These are phyloP conservation scores for Tauraco erythrolophus DNA, from an alignment of 2,113 vertebrate species.

Conservation along the genomic window DNA sequence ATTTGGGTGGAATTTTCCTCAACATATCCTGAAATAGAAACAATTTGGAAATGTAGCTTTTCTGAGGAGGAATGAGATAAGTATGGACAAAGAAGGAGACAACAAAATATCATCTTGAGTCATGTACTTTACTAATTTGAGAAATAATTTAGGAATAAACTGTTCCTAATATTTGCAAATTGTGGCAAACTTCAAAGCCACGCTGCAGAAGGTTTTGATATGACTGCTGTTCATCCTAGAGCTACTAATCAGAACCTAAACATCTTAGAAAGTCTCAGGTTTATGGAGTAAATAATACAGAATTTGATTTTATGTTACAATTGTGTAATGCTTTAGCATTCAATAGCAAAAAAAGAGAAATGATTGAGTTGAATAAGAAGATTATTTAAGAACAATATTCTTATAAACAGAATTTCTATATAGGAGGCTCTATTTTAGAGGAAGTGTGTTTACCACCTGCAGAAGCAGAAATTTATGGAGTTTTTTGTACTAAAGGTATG, in stretches of 20 bases:
- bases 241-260: not conserved
- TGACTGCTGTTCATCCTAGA: not conserved
- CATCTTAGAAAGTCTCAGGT: not conserved
- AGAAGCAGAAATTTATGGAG: not conserved
- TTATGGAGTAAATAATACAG: not conserved
- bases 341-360: not conserved
- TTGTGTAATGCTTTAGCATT: not conserved
- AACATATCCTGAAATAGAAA: not conserved
- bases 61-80: not conserved
- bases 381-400: not conserved
- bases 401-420: not conserved
- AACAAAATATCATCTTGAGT: not conserved
- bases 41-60: not conserved
- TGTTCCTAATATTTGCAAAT: not conserved
- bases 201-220: not conserved
- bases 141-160: not conserved
- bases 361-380: not conserved
- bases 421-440: not conserved
- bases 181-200: not conserved
- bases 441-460: not conserved
- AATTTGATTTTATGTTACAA: not conserved
- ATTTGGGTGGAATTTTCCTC: slow-evolving; percentile 13
- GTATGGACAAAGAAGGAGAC: not conserved
- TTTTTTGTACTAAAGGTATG: not conserved
- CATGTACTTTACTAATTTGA: not conserved